A percentile compares a stretch with the other conserved stretches of the same genome.
Evolutionary conservation across 2,113 vertebrate species (phyloP).

Genomic region (Alces alces): DNA sequence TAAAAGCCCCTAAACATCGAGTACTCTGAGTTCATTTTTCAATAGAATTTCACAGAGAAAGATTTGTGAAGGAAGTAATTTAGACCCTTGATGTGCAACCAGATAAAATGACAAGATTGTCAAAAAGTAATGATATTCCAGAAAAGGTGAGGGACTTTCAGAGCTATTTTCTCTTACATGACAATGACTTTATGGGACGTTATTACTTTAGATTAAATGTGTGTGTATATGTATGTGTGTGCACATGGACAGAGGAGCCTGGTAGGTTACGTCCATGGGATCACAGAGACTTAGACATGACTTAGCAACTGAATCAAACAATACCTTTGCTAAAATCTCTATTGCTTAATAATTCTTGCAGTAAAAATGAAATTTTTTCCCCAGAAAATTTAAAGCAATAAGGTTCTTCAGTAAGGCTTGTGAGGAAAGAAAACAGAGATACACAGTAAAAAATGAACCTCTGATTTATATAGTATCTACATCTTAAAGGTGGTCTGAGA

Average conservation of each 20-base stretch:
- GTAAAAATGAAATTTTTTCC: background rate
- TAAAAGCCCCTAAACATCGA: background rate
- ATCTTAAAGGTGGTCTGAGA: background rate
- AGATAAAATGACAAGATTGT: background rate
- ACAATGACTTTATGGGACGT: background rate
- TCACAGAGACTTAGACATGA: background rate
- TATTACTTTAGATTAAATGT: background rate
- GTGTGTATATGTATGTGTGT: background rate
- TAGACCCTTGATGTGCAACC: background rate
- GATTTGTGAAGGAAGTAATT: background rate
- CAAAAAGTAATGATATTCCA: background rate
- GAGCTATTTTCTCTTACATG: background rate
- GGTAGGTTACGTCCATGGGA: background rate
- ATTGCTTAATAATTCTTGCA: background rate
- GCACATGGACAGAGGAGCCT: background rate
- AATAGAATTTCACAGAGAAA: background rate
- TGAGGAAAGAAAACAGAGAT: background rate
- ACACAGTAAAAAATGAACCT: background rate
- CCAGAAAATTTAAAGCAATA: background rate
- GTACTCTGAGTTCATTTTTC: background rate
- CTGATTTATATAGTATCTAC: background rate
- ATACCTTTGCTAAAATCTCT: background rate
- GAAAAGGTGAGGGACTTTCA: background rate
- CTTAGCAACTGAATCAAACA: background rate
- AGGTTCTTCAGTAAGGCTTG: background rate